These are phyloP conservation scores for Amphibalanus amphitrite DNA, from an alignment of 1,140 invertebrate genomes.

Conservation along the genomic window DNA sequence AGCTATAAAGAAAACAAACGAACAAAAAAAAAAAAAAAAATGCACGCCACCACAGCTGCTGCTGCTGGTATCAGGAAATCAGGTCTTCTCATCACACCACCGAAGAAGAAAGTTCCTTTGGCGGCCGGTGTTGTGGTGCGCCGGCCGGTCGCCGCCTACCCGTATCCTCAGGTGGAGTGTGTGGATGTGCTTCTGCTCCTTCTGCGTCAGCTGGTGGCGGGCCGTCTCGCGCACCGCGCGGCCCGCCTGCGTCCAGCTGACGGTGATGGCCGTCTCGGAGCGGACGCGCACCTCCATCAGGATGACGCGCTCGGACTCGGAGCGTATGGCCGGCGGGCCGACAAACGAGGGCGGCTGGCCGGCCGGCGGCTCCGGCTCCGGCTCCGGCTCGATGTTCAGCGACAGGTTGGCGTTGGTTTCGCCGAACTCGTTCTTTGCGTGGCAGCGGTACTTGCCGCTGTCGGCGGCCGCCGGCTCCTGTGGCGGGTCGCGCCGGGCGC, in stretches of 20 bases:
- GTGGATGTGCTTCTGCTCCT: conserved; percentile 68
- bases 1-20: too few species aligned
- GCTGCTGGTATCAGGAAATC: too few species aligned
- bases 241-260: neutral
- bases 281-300: conserved; percentile 87
- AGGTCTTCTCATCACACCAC: too few species aligned
- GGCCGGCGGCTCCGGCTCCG: conserved; percentile 45
- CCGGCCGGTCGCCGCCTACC: conserved; percentile 24
- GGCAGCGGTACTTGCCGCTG: conserved; percentile 91
- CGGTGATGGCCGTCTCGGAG: neutral
- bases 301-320: conserved; percentile 82
- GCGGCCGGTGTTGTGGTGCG: too few species aligned
- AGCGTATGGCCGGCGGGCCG: conserved; percentile 90
- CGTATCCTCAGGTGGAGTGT: conserved; percentile 75
- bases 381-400: conserved; percentile 89
- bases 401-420: conserved; percentile 97
- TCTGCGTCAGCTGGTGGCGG: neutral
- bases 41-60: too few species aligned
- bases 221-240: neutral
- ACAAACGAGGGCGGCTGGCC: conserved; percentile 94
- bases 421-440: conserved; percentile 89
- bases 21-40: too few species aligned
- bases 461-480: conserved; percentile 85
- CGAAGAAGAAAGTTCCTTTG: too few species aligned
- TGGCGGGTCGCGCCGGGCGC: conserved; percentile 20